Base-by-base conservation (phyloP, 64 coral and sea anemone genomes). In the Porites lutea region DNA sequence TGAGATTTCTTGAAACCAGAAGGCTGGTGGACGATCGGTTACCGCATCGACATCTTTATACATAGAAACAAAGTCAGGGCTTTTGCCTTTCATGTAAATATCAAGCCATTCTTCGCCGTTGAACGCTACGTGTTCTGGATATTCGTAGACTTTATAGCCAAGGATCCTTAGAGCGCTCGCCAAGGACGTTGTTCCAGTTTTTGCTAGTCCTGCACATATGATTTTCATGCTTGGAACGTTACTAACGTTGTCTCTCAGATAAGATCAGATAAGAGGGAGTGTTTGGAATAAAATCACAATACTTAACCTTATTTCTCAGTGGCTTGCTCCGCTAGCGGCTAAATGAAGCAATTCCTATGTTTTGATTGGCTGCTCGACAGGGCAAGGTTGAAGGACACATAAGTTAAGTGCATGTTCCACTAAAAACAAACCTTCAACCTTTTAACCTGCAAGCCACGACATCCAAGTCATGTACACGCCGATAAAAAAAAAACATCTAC, bases 11-110 rank as follows among this genome's bases (percentile, higher is more conserved):
- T 77, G 50, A 37, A 63, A 88, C 69, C 72, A 88, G 15, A 27
- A 45, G 10, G 37, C 22, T 13, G 47, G 19, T 58, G 87, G 87
- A 14, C 59, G 13, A 76, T 77, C 71, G 22, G 65, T 77, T 8
- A 88, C 59, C 16, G 71, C 87, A 47, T 88, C 87, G 52, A 88
- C 87, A 68, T 76, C 59, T 60, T 63, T 48, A 21, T 75, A 88
- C 87, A 88, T 88, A 47, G 82, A 46, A 18, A 13, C 12, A n/a
- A 86, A 86, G 64, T 86, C 82, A 86, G 62, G 82, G 6, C 6
- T 8, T 18, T 77, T 88, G 2, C 72, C 87, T 7, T 45, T 50
- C 3, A 57, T 6, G 51, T 55, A 75, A 19, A 77, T 12, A 65
- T 73, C 51, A 10, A 60, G 70, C 87, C 87, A 88, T 21, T 88